A percentile compares a stretch with the other conserved stretches of the same genome.
phyloP scores from a whole-genome alignment of 2,797 vertebrate species.

The Coendou prehensilis region DNA sequence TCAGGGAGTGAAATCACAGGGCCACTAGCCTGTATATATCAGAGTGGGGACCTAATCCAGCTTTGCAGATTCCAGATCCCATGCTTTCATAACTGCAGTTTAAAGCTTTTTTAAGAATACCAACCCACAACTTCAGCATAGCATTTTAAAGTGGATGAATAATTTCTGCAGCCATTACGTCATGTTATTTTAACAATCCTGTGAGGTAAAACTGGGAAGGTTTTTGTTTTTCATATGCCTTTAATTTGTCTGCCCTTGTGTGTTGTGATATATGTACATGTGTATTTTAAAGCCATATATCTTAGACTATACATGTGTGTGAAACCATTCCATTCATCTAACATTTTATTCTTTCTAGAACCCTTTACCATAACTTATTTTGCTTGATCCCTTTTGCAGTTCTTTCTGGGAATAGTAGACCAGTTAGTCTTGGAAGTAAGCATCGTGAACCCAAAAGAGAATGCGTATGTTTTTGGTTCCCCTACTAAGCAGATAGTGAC shows the following conservation, averaged over 20 bases:
- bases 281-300: background rate
- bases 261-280: background rate
- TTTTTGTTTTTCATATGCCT: slow-evolving; percentile 38
- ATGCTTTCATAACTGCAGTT: background rate
- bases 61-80: background rate
- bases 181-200: slow-evolving; percentile 46
- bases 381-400: background rate
- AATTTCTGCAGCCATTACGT: slow-evolving; percentile 7
- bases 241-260: slow-evolving; percentile 3
- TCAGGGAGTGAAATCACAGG: background rate
- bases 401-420: background rate
- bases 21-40: background rate
- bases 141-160: background rate
- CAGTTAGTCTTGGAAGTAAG: background rate
- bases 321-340: background rate
- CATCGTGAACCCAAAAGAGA: slow-evolving; percentile 3
- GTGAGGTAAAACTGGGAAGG: slow-evolving; percentile 39
- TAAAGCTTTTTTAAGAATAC: background rate
- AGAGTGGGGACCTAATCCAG: background rate
- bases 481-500: background rate
- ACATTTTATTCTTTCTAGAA: background rate
- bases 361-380: background rate
- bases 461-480: background rate
- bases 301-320: background rate
- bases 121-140: background rate